Evolutionary conservation across 1,140 invertebrate genomes (phyloP).

Genomic region (Ceratoteleas bidentatus): DNA sequence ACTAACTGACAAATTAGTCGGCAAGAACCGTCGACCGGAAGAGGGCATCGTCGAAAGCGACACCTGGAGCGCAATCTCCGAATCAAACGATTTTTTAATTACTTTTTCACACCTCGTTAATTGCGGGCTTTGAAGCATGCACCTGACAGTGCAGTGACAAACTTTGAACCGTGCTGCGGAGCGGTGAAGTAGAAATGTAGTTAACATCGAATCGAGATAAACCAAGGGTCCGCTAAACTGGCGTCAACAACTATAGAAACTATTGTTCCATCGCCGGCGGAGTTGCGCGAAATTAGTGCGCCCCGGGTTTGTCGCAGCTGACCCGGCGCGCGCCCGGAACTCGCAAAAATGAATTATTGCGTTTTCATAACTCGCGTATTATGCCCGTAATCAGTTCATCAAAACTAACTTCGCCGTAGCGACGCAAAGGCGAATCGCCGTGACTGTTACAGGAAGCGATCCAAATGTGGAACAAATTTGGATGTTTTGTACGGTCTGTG

Average conservation of each 20-base stretch:
- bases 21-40: not conserved
- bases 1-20: not conserved
- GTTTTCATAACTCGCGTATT: constrained; percentile 54
- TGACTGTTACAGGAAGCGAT: too few species aligned
- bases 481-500: too few species aligned
- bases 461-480: too few species aligned
- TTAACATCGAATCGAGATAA: constrained; percentile 69
- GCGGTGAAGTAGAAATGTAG: constrained; percentile 66
- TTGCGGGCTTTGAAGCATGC: constrained; percentile 52
- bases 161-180: constrained; percentile 46
- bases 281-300: constrained; percentile 55
- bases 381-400: constrained; percentile 59
- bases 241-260: constrained; percentile 63
- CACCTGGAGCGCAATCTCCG: constrained; percentile 12
- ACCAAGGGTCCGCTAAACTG: constrained; percentile 62
- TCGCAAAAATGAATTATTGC: constrained; percentile 64
- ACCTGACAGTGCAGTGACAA: constrained; percentile 61
- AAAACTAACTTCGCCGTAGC: constrained; percentile 24
- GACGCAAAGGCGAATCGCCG: too few species aligned
- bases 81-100: constrained; percentile 50
- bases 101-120: constrained; percentile 59
- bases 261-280: constrained; percentile 45
- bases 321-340: constrained; percentile 41
- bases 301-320: constrained; percentile 50
- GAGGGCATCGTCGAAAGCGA: not conserved